A percentile compares a stretch with the other conserved stretches of the same genome.
phyloP scores from a whole-genome alignment of 2,888 invertebrate species.

The Eucera pruinosa region DNA sequence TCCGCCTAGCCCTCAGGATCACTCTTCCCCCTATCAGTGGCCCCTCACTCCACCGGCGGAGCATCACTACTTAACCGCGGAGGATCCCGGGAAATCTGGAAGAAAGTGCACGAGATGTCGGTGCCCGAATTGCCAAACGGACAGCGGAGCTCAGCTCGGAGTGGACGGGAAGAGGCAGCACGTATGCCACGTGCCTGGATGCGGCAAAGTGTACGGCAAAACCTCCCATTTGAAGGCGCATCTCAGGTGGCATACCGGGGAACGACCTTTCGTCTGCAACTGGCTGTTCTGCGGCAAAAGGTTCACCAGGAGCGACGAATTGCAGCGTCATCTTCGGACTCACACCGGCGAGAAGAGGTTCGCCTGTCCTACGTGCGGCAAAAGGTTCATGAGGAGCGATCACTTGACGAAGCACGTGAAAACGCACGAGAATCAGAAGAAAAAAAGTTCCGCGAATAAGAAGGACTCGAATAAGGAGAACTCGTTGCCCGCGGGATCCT shows the following conservation, averaged over 20 bases:
- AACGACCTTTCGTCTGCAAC: constrained; percentile 94
- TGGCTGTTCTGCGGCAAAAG: constrained; percentile 96
- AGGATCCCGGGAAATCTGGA: constrained; percentile 70
- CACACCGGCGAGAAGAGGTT: constrained; percentile 96
- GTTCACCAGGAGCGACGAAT: constrained; percentile 96
- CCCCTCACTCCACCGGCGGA: constrained; percentile 75
- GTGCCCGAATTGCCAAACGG: constrained; percentile 92
- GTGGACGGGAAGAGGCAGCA: constrained; percentile 93
- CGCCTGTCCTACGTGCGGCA: constrained; percentile 93
- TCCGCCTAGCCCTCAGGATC: constrained; percentile 72
- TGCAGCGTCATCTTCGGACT: constrained; percentile 92
- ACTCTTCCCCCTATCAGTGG: constrained; percentile 73
- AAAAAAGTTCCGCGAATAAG: constrained; percentile 82
- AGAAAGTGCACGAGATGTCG: constrained; percentile 91
- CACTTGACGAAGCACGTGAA: constrained; percentile 97
- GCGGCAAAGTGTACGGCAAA: constrained; percentile 95
- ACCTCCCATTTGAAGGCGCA: constrained; percentile 97
- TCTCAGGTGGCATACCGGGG: constrained; percentile 96
- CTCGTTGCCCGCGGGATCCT: constrained; percentile 34
- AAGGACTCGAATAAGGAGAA: constrained; percentile 84
- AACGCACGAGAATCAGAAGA: constrained; percentile 91
- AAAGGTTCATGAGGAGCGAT: constrained; percentile 96
- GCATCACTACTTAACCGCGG: constrained; percentile 48
- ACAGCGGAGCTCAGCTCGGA: constrained; percentile 89
- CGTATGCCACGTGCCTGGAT: constrained; percentile 94